Percentiles rank a stretch among this genome's conserved stretches.
Conservation (phyloP, 23 tunicate species). For the Clavelina lepadiformis region DNA sequence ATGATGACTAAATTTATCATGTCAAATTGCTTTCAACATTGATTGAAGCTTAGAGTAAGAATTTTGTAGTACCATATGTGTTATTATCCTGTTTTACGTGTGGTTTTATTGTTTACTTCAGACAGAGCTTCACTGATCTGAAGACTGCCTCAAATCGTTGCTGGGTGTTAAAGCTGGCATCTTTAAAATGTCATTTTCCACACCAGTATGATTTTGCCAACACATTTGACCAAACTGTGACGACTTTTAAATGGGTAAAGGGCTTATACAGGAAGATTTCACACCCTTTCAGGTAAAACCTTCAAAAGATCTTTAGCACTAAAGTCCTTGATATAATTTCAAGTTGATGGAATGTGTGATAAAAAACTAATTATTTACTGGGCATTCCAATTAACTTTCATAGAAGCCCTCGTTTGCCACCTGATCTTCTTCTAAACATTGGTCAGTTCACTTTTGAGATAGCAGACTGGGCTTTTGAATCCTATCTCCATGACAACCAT, state of each 20-base stretch:
- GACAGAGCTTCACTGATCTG: constrained; percentile 49
- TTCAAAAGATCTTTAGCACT: background rate
- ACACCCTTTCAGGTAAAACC: constrained; percentile 78
- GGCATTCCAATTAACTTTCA: background rate
- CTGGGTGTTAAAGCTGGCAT: constrained; percentile 44
- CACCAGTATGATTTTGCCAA: constrained; percentile 84
- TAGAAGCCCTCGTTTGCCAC: constrained; percentile 81
- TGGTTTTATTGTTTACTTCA: constrained; percentile 3
- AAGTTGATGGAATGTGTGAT: too few relatives aligned
- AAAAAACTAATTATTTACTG: too few relatives aligned
- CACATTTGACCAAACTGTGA: constrained; percentile 60
- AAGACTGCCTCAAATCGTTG: constrained; percentile 43
- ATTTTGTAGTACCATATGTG: too few relatives aligned
- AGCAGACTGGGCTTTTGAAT: constrained; percentile 83
- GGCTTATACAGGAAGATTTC: constrained; percentile 75
- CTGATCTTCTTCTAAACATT: constrained; percentile 56
- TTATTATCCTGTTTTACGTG: background rate
- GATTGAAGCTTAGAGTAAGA: background rate
- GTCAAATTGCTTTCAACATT: background rate
- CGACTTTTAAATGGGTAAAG: constrained; percentile 87
- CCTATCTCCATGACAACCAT: constrained; percentile 77
- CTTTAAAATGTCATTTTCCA: constrained; percentile 52
- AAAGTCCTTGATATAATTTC: too few relatives aligned
- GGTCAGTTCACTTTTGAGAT: constrained; percentile 69
- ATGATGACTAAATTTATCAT: background rate